Base-by-base conservation (phyloP, 2,797 vertebrate genomes). In the Naso thynnoides region DNA sequence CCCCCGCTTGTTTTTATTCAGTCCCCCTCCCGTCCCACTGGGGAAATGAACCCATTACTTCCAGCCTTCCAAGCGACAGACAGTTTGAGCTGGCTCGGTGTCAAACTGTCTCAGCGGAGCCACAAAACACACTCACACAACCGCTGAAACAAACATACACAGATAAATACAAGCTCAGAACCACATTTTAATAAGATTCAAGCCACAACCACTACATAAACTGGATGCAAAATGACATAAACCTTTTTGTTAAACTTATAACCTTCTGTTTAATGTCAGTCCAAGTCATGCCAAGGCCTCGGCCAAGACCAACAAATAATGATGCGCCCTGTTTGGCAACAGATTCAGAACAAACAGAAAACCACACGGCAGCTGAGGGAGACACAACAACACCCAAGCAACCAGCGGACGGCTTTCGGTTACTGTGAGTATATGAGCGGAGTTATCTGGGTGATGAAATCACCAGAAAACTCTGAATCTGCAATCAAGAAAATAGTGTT, bases 1-100 rank as follows among this genome's bases (percentile, higher is more conserved):
- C 38, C 54, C 42, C 52, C 31, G 4, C 54, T 72, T 65, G 80
- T 73, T 81, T 82, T 82, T 62, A 78, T 81, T 84, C 70, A 60
- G 56, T 53, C 69, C 45, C 69, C 15, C 41, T 52, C 67, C 14
- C 9, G 7, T 66, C 74, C 70, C 79, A 31, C 41, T 8, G 31
- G 71, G 78, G 58, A 90, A 82, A 79, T 49, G 29, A 86, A 49
- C 78, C 87, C 83, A 77, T 88, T 84, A 81, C 79, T 76, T 73
- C 38, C 66, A 82, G 79, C 66, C 67, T 74, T 65, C 65, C 53
- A 54, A 82, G 77, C 41, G 18, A 77, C 57, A 78, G 86, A 76
- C 78, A 75, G 76, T 78, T 49, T 69, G 69, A 79, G 70, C 70
- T 88, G 83, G 81, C 66, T 8, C 5, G 24, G 26, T 31, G 72